Evolutionary conservation across 2,797 vertebrate genomes (phyloP), one percentile per base, ranked within the genome.

Genomic region (Phalloptychus januarius): DNA sequence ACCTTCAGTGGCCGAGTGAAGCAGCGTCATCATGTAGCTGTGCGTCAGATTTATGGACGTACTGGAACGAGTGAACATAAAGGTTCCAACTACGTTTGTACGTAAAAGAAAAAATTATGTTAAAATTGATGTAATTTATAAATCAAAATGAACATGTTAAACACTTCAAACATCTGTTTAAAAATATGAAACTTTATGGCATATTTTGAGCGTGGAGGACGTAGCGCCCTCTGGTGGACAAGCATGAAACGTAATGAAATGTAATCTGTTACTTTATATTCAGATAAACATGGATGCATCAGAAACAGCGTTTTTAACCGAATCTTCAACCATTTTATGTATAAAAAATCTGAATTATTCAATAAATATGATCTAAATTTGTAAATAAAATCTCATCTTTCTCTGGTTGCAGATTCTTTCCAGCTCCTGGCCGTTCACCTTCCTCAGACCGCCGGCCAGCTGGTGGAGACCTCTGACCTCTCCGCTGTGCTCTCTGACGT

Each of bases 361-460:
- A 28, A 28, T 28, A 28, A 28, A 28, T 56, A 28, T 28, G 12
- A 56, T 5, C 54, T 58, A 15, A 5, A 31, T 31, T 58, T 25
- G 2, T 15, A 7, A 48, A 48, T 48, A 7, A 48, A 48, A 48
- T 48, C 46, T 48, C 2, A 2, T 52, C 50, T 23, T 12, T 20
- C 23, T 54, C 42, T 31, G 33, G 18, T 63, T 6, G 8, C 40
- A 80, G n/a, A 65, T 36, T 76, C 13, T 75, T 2, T 95, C 94
- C 97, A 98, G 75, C 91, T 99, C 87, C 94, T 97, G 65, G 96
- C 96, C 0, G 80, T 97, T 45, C 95, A 94, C 77, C 92, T 99
- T 79, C 93, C 97, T 1, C 96, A 94, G 91, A 94, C 93, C 16
- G 80, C 92, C 23, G 94, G 94, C 58, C 97, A 96, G 85, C 92